Evolutionary conservation across 2,113 vertebrate species (phyloP).

Genomic region (Oncorhynchus keta): DNA sequence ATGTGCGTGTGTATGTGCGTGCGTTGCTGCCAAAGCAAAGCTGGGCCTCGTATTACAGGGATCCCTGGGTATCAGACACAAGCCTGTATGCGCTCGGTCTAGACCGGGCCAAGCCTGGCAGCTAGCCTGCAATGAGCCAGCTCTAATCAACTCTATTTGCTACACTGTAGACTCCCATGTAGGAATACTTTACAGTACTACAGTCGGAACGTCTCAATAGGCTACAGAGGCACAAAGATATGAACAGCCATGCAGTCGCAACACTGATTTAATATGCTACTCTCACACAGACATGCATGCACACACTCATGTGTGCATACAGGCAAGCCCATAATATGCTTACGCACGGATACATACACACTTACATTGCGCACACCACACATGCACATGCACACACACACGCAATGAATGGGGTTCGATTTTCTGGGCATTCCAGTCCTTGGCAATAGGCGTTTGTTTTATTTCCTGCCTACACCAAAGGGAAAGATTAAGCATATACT

Average conservation of each 20-base stretch:
- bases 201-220: neutral
- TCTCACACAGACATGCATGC: conserved; percentile 20
- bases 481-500: conserved; percentile 67
- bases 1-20: conserved; percentile 50
- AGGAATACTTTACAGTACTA: conserved; percentile 41
- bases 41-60: conserved; percentile 65
- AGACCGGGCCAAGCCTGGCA: conserved; percentile 67
- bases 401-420: conserved; percentile 30
- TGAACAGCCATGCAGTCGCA: neutral
- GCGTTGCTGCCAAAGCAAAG: conserved; percentile 62
- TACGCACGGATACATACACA: neutral
- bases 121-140: conserved; percentile 65
- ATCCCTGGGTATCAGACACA: conserved; percentile 73
- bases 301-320: neutral
- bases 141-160: conserved; percentile 76
- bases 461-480: conserved; percentile 50
- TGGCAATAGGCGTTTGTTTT: conserved; percentile 59
- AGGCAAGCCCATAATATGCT: conserved; percentile 17
- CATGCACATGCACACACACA: neutral
- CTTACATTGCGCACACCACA: neutral
- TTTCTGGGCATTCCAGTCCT: conserved; percentile 51
- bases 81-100: conserved; percentile 64
- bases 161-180: conserved; percentile 68
- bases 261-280: neutral
- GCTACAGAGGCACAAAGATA: neutral